A percentile compares a stretch with the other conserved stretches of the same genome.
These are phyloP conservation scores for Myathropa florea DNA, from an alignment of 2,888 invertebrate species.

Conservation along the genomic window DNA sequence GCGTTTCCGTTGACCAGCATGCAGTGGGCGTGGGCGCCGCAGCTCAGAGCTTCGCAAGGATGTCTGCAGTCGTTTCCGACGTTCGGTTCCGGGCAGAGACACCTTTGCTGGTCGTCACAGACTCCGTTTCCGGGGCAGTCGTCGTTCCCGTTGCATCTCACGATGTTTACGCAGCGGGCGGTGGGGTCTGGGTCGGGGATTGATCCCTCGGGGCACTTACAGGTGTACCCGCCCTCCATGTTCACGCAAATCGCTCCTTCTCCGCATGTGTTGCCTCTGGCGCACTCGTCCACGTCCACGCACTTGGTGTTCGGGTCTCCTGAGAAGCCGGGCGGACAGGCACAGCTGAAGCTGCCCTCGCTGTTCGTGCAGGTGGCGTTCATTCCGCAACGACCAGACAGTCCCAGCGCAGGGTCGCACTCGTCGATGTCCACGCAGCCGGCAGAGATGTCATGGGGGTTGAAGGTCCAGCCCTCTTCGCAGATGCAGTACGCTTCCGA, in stretches of 20 bases:
- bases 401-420: conserved; percentile 89
- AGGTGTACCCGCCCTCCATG: conserved; percentile 88
- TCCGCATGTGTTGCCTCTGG: conserved; percentile 87
- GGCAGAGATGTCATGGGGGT: conserved; percentile 92
- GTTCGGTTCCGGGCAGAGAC: conserved; percentile 94
- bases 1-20: conserved; percentile 91
- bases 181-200: conserved; percentile 92
- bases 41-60: conserved; percentile 93
- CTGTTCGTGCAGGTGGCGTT: conserved; percentile 91
- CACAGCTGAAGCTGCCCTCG: conserved; percentile 90
- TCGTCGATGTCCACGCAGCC: conserved; percentile 96
- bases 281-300: conserved; percentile 91
- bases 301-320: conserved; percentile 92
- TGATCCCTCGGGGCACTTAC: conserved; percentile 90
- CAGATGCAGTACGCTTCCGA: conserved; percentile 95
- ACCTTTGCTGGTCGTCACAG: conserved; percentile 89
- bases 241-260: conserved; percentile 91
- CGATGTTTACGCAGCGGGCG: conserved; percentile 90
- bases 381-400: conserved; percentile 91
- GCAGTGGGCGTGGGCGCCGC: conserved; percentile 94
- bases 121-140: conserved; percentile 95
- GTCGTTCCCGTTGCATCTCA: conserved; percentile 87
- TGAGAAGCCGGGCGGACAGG: conserved; percentile 91
- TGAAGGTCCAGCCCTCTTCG: conserved; percentile 96
- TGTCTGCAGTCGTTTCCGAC: conserved; percentile 95